Percentiles rank a stretch among this genome's conserved stretches.
phyloP scores from a whole-genome alignment of 2,797 vertebrate genomes.

The Graptemys geographica region DNA sequence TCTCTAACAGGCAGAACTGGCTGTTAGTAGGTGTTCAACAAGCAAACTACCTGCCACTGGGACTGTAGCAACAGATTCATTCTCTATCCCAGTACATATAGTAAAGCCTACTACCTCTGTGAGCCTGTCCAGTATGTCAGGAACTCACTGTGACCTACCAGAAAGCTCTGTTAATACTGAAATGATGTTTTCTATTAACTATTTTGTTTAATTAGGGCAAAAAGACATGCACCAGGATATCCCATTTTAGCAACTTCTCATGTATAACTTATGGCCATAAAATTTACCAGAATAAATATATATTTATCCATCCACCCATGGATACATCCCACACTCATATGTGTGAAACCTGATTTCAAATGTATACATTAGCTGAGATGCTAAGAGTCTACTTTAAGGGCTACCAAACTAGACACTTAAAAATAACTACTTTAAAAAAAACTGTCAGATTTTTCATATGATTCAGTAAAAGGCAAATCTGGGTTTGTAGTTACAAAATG shows the following conservation, averaged over 20 bases:
- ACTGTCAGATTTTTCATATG: neutral
- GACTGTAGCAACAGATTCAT: slow-evolving; percentile 7
- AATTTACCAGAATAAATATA: neutral
- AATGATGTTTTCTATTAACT: neutral
- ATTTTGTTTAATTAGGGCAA: neutral
- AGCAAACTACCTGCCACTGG: slow-evolving; percentile 72
- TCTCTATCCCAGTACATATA: neutral
- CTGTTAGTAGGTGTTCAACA: slow-evolving; percentile 70
- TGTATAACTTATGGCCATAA: neutral
- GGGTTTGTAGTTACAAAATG: neutral
- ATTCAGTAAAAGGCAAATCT: rapidly evolving
- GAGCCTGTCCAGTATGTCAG: neutral
- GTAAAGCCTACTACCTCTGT: neutral
- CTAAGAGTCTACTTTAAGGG: neutral
- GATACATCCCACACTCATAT: rapidly evolving
- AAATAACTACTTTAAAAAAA: neutral
- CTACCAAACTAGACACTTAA: neutral
- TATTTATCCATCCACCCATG: neutral
- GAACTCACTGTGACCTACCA: neutral
- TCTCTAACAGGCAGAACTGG: slow-evolving; percentile 29
- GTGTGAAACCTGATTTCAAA: neutral
- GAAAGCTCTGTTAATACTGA: neutral
- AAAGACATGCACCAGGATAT: neutral
- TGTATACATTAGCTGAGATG: neutral
- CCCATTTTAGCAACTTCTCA: rapidly evolving